Base-by-base conservation (phyloP, 2,888 invertebrate genomes). In the Diploptera punctata region DNA sequence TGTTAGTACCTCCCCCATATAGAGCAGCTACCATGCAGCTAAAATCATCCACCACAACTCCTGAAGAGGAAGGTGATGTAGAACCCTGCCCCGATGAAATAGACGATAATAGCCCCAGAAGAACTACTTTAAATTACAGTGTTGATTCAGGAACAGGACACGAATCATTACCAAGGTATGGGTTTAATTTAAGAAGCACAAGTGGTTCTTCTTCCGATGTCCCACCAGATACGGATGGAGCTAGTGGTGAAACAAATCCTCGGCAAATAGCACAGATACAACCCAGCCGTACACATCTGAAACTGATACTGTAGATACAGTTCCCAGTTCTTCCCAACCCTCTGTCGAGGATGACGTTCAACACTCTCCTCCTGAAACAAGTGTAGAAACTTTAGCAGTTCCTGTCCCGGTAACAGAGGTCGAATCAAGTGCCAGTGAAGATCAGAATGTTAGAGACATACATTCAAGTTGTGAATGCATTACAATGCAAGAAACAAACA, bases 1-100 rank as follows among this genome's bases (percentile, higher is more conserved):
- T 77, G 29, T 75, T 79, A 29, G 77, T 79, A 18, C 79, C 79
- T 16, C 79, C 79, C 4, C 78, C 78, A 3, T 79, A 78, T 61
- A 49, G 68, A 19, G 74, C 70, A 9, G 72, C 74, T 16, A 61
- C 71, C 19, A 24, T 49, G 10, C 67, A 49, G 67, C 21, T 19
- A 18, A 44, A 24, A 19, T 31, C 47, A 21, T 4, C 70, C 1
- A 43, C 13, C 31, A 43, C 16, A 2, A 33, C 38, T 31, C 21
- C 38, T 31, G 24, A 52, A 31, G 54, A 38, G 24, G 47, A 33
- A 13, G 19, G 33, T 19, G 54, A 52, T 5, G 16, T 24, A 16
- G 21, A 21, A 24, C 19, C 19, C 21, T 5, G 16, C 10, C 24
- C 10, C 13, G 26, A 57, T 16, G 29, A 31, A 29, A n/a, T 26